phyloP scores from a whole-genome alignment of 2,888 invertebrate genomes.

The Drosophila neonasuta region DNA sequence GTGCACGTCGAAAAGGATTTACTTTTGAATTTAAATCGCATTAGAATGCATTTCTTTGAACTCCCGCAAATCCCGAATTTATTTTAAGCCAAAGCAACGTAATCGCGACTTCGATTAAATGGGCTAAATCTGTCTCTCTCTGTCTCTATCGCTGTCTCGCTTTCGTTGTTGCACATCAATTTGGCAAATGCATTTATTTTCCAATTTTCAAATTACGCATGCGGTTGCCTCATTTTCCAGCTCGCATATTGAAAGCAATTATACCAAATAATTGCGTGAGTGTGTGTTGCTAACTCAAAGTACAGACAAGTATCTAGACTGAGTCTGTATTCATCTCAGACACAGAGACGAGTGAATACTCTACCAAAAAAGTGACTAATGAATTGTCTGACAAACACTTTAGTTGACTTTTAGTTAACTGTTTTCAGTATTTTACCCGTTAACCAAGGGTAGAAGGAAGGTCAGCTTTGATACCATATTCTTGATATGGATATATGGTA shows the following conservation, averaged over 20 bases:
- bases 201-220: conserved; percentile 65
- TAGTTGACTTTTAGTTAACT: background rate
- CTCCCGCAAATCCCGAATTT: background rate
- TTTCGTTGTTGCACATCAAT: conserved; percentile 11
- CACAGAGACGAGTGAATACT: background rate
- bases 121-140: background rate
- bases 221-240: conserved; percentile 51
- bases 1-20: conserved; percentile 38
- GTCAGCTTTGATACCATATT: too few relatives aligned
- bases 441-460: too few relatives aligned
- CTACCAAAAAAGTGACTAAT: background rate
- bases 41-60: conserved; percentile 5
- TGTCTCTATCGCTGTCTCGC: background rate
- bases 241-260: conserved; percentile 60
- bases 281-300: conserved; percentile 15
- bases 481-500: too few relatives aligned
- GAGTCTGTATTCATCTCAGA: too few relatives aligned
- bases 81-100: conserved; percentile 1
- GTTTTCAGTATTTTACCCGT: background rate
- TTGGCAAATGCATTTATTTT: conserved; percentile 55
- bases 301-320: background rate
- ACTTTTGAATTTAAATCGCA: conserved; percentile 21
- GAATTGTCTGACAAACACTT: background rate
- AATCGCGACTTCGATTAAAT: conserved; percentile 11
- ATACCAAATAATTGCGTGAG: conserved; percentile 62